A percentile compares a stretch with the other conserved stretches of the same genome.
Conservation (phyloP, 1,140 invertebrate genomes). For the Philotrypesis tridentata region DNA sequence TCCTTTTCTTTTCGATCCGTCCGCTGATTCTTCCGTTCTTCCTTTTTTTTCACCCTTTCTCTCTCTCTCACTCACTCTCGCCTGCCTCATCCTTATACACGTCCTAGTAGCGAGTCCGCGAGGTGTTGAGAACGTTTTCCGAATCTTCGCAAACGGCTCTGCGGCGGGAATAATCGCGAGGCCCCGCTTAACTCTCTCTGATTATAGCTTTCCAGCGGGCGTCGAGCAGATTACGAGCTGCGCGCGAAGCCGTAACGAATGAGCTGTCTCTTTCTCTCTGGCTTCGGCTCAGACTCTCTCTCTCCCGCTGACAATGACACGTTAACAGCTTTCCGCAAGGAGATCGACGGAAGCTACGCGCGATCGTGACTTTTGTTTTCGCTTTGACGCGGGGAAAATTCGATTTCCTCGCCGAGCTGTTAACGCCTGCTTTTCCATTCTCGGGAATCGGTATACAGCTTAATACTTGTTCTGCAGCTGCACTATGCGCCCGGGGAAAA, state of each 20-base stretch:
- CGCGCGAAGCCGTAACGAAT: constrained; percentile 21
- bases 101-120: neutral
- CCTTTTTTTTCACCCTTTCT: neutral
- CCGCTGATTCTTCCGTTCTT: neutral
- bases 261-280: constrained; percentile 12
- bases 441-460: too few species aligned
- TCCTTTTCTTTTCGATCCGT: neutral
- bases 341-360: too few species aligned
- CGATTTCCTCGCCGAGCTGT: too few species aligned
- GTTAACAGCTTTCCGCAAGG: neutral
- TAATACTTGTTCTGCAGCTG: too few species aligned
- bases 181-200: neutral
- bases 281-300: neutral
- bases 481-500: too few species aligned
- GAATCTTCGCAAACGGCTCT: neutral
- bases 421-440: too few species aligned
- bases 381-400: too few species aligned
- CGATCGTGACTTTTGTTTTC: too few species aligned
- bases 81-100: neutral
- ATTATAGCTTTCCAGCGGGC: constrained; percentile 52
- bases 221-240: neutral
- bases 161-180: neutral
- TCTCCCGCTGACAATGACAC: neutral
- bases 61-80: too few species aligned
- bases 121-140: neutral